These are phyloP conservation scores for Forficula auricularia DNA, from an alignment of 1,140 invertebrate genomes.

Conservation along the genomic window DNA sequence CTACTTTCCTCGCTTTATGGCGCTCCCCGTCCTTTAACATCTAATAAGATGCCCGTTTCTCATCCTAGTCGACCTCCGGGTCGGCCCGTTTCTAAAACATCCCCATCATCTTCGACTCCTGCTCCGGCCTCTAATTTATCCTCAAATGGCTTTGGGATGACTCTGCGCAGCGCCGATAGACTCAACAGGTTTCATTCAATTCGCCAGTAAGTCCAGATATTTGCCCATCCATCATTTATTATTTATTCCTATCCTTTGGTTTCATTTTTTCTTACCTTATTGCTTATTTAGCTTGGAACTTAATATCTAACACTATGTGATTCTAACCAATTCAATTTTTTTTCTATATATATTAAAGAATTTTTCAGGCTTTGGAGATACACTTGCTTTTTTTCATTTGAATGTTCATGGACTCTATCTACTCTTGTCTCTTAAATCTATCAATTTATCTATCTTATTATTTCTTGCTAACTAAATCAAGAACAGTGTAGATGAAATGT, in stretches of 20 bases:
- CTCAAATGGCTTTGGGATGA: conserved; percentile 24
- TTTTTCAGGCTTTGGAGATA: no score
- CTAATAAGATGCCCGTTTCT: conserved; percentile 7
- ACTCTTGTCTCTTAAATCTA: no score
- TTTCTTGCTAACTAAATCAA: no score
- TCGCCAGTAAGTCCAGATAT: conserved; percentile 31
- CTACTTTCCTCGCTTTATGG: conserved; percentile 9
- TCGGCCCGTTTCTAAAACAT: conserved; percentile 13
- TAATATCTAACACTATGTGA: no score
- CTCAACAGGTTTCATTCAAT: conserved; percentile 26
- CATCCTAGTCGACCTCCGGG: conserved; percentile 6
- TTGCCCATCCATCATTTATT: conserved; percentile 1
- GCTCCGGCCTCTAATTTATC: conserved; percentile 20
- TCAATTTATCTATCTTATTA: no score
- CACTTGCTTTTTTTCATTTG: no score
- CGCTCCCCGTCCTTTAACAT: conserved; percentile 6
- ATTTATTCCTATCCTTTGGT: background rate
- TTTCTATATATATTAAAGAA: no score
- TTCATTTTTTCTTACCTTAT: background rate
- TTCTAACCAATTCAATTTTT: no score
- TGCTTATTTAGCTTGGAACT: no score
- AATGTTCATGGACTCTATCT: no score
- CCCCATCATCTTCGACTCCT: conserved; percentile 20
- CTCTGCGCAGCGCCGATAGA: conserved; percentile 26
- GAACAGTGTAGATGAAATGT: no score